These are phyloP conservation scores for Muscina levida DNA, from an alignment of 2,888 invertebrate species.

Conservation along the genomic window DNA sequence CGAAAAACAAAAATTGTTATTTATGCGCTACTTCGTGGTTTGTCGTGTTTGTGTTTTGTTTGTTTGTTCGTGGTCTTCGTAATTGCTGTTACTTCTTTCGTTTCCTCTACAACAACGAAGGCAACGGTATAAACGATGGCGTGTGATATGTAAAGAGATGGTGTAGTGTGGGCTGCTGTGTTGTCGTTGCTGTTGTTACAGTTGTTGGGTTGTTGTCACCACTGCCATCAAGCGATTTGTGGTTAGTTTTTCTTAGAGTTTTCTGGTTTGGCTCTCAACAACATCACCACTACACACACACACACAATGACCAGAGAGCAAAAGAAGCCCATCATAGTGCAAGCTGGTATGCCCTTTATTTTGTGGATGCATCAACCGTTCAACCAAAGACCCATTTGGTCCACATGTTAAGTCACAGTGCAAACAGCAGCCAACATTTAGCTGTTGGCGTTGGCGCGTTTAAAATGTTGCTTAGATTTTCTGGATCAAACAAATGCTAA, in stretches of 20 bases:
- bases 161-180: conserved; percentile 29
- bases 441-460: conserved; percentile 48
- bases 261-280: conserved; percentile 23
- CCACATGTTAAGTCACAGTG: no score
- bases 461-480: conserved; percentile 56
- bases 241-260: conserved; percentile 70
- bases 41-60: conserved; percentile 22
- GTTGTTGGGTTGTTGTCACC: conserved; percentile 42
- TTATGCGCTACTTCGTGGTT: conserved; percentile 22
- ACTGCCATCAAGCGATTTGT: conserved; percentile 68
- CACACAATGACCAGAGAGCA: no score
- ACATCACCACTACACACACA: conserved; percentile 5
- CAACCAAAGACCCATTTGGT: no score
- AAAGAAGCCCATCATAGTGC: no score
- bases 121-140: no score
- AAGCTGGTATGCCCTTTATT: no score
- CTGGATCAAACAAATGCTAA: conserved; percentile 63
- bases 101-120: conserved; percentile 17
- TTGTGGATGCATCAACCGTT: no score
- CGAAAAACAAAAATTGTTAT: background rate
- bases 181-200: conserved; percentile 13
- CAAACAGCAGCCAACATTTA: no score
- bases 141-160: conserved; percentile 19
- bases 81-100: conserved; percentile 47
- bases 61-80: conserved; percentile 43